Conservation (phyloP, 1,140 invertebrate species). For the Tribolium madens region DNA sequence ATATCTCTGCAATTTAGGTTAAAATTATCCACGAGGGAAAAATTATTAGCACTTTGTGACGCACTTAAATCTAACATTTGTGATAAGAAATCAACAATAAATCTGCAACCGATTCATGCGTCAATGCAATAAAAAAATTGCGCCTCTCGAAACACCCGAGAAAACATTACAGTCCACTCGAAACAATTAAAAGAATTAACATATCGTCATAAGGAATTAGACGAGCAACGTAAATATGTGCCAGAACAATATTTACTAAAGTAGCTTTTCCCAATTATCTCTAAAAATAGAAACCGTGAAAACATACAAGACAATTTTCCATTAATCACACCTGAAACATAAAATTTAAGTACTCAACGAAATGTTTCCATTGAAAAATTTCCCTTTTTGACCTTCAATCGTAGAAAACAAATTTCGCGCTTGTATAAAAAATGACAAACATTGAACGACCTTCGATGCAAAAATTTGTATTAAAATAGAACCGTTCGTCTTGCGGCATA, state of each 20-base stretch:
- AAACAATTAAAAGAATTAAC: neutral
- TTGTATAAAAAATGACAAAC: no score
- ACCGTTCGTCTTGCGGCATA: neutral
- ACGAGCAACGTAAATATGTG: neutral
- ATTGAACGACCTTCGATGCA: no score
- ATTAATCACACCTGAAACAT: slow-evolving; percentile 2
- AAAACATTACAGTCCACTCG: no score
- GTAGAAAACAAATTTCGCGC: neutral
- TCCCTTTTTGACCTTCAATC: neutral
- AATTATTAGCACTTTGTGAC: no score
- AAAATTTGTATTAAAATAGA: neutral
- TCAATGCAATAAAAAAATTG: no score
- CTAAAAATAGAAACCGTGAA: slow-evolving; percentile 6
- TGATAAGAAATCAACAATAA: no score
- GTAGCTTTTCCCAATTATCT: slow-evolving; percentile 4
- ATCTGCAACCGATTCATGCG: no score
- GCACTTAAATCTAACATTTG: no score
- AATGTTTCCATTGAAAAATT: neutral
- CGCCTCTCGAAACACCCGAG: no score
- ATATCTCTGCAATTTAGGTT: no score
- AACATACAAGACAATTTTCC: neutral
- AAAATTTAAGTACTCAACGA: neutral
- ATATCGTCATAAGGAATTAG: neutral
- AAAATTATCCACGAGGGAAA: no score
- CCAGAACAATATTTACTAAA: neutral